Evolutionary conservation across 2,797 vertebrate genomes (phyloP), one percentile per base, ranked within the genome.

Genomic region (Bradypodion ventrale): DNA sequence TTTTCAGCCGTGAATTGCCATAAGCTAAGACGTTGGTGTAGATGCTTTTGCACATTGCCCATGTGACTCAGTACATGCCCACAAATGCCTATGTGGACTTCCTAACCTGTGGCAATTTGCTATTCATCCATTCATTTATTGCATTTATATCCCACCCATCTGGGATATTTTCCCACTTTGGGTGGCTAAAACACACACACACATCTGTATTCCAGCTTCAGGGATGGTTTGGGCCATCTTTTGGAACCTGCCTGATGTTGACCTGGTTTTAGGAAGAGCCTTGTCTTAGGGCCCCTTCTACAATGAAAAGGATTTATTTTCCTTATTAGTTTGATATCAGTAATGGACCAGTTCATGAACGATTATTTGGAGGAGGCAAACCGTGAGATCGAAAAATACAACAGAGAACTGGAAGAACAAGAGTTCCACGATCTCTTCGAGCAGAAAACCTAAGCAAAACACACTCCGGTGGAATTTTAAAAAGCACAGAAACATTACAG

Each of bases 291-390:
- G 72, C 35, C 27, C 0, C 0, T 35, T 5, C 63, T 40, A 59
- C 15, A 0, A n/a, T 27, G 29, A 1, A n/a, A 32, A 74, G 0
- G 4, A 0, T 37, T 1, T 72, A 49, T n/a, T 82, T 59, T 83
- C 81, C 16, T 79, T 84, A 10, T n/a, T 1, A 0, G 15, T 0
- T 0, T 32, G 65, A 0, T 16, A 16, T 65, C 95, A 99, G 98
- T 98, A 89, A 98, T 99, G 98, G 98, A 98, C 73, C 96, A 97
- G 73, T 99, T 99, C 87, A 97, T 99, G 89, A 96, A 97, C 0
- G 97, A 99, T 88, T 99, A 99, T 76, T 83, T 99, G 78, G 94
- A 97, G 27, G 97, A 98, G 92, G 97, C 95, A 92, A 99, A 99
- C 96, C 94, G 96, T 86, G 97, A 98, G 87, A 98, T 99, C 0